Base-by-base conservation (phyloP, 2,888 invertebrate species). In the Amphipoea lucens region DNA sequence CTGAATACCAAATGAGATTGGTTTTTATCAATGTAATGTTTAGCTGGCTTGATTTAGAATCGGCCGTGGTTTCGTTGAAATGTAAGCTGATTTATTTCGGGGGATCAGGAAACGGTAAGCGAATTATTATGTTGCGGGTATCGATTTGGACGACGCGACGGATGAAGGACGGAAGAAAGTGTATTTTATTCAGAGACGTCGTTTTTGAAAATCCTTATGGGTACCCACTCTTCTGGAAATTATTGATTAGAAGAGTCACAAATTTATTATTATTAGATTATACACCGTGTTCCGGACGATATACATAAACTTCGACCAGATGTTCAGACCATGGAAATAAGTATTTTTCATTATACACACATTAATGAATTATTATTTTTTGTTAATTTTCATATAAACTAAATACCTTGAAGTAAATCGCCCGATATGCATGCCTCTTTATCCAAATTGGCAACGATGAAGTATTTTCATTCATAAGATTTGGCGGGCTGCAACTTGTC, bases 1-100 rank as follows among this genome's bases (percentile, higher is more conserved):
- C 78, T 65, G 89, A 84, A 86, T 89, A 77, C 79, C 6, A 45
- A 88, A 88, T 86, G 81, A 83, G 83, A 71, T 11, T 71, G 73
- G 69, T 84, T 87, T 85, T 83, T 82, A 82, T 84, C 81, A 80
- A 79, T 77, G 75, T 81, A 65, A 81, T 81, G 85, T 69, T 85
- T 78, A 82, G 67, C 77, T 36, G 51, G 54, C 63, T 77, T 82
- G 82, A 82, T 85, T 83, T 82, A 73, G 83, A 54, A 75, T 63
- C 62, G 82, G 12, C 65, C 17, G 79, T 70, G 72, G 68, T 85
- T 82, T 57, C 20, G 72, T 36, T 82, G 74, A 82, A 76, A 75
- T 68, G 40, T 72, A 65, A 42, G 66, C 74, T 77, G 83, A 85
- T 85, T 82, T 85, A 85, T 85, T 14, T 70, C 1, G 0, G 20